Percentiles rank a stretch among this genome's conserved stretches.
These are phyloP conservation scores for Drepana falcataria DNA, from an alignment of 2,888 invertebrate genomes.

Conservation along the genomic window DNA sequence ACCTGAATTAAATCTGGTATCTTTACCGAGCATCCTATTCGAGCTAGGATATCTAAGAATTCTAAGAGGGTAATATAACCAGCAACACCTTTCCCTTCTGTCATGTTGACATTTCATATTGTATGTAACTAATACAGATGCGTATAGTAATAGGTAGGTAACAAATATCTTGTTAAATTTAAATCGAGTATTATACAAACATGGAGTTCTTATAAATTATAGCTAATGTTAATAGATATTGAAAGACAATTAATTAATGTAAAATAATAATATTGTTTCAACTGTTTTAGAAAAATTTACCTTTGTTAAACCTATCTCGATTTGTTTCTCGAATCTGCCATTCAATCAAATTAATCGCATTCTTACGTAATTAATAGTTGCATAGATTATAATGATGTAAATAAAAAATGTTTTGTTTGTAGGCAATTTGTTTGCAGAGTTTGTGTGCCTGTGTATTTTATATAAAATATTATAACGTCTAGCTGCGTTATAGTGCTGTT, in stretches of 20 bases:
- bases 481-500: slow-evolving; percentile 26
- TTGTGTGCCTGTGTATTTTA: slow-evolving; percentile 63
- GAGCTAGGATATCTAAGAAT: slow-evolving; percentile 62
- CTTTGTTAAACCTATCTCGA: slow-evolving; percentile 69
- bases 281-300: slow-evolving; percentile 79
- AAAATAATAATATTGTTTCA: slow-evolving; percentile 68
- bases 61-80: too few relatives aligned
- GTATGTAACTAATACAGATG: slow-evolving; percentile 52
- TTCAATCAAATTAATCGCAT: slow-evolving; percentile 60
- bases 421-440: slow-evolving; percentile 58
- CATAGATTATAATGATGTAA: slow-evolving; percentile 62
- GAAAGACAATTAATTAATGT: slow-evolving; percentile 67
- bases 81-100: slow-evolving; percentile 61
- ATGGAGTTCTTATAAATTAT: slow-evolving; percentile 74
- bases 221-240: slow-evolving; percentile 76
- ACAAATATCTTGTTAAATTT: slow-evolving; percentile 75
- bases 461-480: slow-evolving; percentile 35
- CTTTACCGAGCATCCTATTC: too few relatives aligned
- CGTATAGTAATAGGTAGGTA: slow-evolving; percentile 69
- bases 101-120: slow-evolving; percentile 61
- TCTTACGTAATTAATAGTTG: slow-evolving; percentile 64
- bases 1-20: too few relatives aligned
- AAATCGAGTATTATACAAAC: slow-evolving; percentile 71
- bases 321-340: slow-evolving; percentile 61
- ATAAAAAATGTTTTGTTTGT: slow-evolving; percentile 61